These are phyloP conservation scores for Scytalopus superciliaris DNA, from an alignment of 2,113 vertebrate species.

Conservation along the genomic window DNA sequence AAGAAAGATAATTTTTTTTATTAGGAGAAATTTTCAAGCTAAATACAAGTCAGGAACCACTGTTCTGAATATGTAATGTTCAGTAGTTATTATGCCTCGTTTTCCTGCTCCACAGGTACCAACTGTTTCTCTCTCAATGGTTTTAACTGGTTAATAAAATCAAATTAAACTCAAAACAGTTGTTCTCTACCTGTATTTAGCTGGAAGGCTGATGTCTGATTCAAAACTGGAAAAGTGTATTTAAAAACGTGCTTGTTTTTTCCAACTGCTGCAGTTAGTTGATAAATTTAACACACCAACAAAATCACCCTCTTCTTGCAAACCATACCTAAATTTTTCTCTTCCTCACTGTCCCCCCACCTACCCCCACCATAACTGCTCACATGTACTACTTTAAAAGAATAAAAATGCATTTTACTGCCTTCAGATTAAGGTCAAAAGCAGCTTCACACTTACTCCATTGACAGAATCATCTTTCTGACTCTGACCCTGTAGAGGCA, in stretches of 20 bases:
- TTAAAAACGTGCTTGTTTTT: not conserved
- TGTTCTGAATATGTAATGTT: not conserved
- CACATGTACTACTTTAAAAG: not conserved
- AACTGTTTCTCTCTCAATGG: not conserved
- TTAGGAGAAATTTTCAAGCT: not conserved
- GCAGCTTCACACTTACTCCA: not conserved
- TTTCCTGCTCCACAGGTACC: not conserved
- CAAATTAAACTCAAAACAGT: not conserved
- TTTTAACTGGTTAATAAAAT: not conserved
- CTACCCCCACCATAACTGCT: too few species aligned
- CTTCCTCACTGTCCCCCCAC: not conserved
- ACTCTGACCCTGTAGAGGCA: slow-evolving; percentile 9
- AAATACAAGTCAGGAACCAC: not conserved
- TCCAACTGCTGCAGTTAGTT: not conserved
- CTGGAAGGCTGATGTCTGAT: not conserved
- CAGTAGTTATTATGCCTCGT: not conserved
- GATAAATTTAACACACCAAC: not conserved
- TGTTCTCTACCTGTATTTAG: not conserved
- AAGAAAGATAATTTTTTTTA: not conserved
- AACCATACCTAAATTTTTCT: not conserved
- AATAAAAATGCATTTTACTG: not conserved
- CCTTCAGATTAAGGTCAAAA: slow-evolving; percentile 18
- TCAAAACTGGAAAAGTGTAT: not conserved
- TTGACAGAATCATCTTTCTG: slow-evolving; percentile 42
- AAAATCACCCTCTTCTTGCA: not conserved